Percentiles rank a stretch among this genome's conserved stretches.
Evolutionary conservation across 2,797 vertebrate species (phyloP).

Genomic region (Cryptoblepharus egeriae): DNA sequence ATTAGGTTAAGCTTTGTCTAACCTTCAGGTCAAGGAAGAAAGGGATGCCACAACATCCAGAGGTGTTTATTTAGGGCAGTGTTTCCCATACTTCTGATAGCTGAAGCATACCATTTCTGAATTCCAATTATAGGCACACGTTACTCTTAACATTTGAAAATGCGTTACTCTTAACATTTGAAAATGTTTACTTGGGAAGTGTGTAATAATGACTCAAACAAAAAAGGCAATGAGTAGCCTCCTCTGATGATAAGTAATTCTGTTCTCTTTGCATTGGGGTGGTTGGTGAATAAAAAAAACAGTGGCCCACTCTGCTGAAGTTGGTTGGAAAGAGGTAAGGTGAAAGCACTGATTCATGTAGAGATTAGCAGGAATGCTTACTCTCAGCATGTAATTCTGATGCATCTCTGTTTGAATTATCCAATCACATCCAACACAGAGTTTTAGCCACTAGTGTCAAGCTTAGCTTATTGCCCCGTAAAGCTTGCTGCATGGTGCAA

Average conservation of each 20-base stretch:
- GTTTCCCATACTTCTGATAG: not conserved
- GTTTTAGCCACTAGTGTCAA: no score
- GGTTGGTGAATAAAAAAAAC: no score
- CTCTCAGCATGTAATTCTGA: not conserved
- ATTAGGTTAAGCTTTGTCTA: constrained; percentile 17
- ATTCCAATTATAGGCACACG: constrained; percentile 14
- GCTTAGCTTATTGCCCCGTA: no score
- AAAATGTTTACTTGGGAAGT: not conserved
- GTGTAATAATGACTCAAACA: not conserved
- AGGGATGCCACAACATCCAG: not conserved
- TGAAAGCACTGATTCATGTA: not conserved
- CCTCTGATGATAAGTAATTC: not conserved
- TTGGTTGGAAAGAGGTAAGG: not conserved
- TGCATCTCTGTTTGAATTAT: not conserved
- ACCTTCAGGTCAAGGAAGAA: constrained; percentile 9
- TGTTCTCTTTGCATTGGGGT: not conserved
- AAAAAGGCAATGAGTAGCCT: not conserved
- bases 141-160: not conserved
- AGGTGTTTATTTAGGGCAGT: not conserved
- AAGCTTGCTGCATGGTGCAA: no score
- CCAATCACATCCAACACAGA: not conserved
- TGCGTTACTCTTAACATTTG: no score
- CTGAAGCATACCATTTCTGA: no score
- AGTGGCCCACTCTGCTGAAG: not conserved
- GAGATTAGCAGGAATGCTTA: not conserved